A percentile compares a stretch with the other conserved stretches of the same genome.
Conservation (phyloP, 2,888 invertebrate genomes). For the Alsophila aescularia region DNA sequence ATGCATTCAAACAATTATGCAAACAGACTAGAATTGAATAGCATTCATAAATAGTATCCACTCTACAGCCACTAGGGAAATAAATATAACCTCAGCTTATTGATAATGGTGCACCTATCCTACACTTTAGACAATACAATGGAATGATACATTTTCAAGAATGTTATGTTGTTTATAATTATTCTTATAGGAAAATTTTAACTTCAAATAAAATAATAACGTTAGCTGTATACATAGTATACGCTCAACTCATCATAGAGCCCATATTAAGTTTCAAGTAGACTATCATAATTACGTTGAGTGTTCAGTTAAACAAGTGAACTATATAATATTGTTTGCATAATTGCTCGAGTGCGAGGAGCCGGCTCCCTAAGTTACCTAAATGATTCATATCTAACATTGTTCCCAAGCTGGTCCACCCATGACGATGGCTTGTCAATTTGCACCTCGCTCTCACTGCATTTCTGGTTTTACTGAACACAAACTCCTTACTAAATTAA, state of each 20-base stretch:
- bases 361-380: slow-evolving; percentile 71
- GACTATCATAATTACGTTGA: slow-evolving; percentile 29
- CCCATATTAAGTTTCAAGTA: slow-evolving; percentile 37
- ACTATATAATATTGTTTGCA: slow-evolving; percentile 58
- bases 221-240: slow-evolving; percentile 34
- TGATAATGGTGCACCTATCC: slow-evolving; percentile 76
- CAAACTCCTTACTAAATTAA: slow-evolving; percentile 13
- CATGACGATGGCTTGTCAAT: slow-evolving; percentile 82
- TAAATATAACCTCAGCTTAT: slow-evolving; percentile 54
- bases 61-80: slow-evolving; percentile 34
- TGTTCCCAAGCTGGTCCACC: slow-evolving; percentile 85
- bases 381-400: slow-evolving; percentile 80
- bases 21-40: slow-evolving; percentile 53
- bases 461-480: slow-evolving; percentile 33
- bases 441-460: slow-evolving; percentile 57
- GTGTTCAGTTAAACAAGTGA: slow-evolving; percentile 49
- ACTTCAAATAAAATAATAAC: slow-evolving; percentile 38
- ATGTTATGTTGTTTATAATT: slow-evolving; percentile 72
- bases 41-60: slow-evolving; percentile 40
- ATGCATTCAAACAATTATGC: slow-evolving; percentile 71
- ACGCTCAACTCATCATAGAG: slow-evolving; percentile 34
- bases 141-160: slow-evolving; percentile 83
- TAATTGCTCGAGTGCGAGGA: slow-evolving; percentile 64
- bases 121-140: slow-evolving; percentile 81
- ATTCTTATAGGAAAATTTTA: slow-evolving; percentile 45